These are phyloP conservation scores for Centroberyx gerrardi DNA, from an alignment of 2,797 vertebrate species.

Conservation along the genomic window DNA sequence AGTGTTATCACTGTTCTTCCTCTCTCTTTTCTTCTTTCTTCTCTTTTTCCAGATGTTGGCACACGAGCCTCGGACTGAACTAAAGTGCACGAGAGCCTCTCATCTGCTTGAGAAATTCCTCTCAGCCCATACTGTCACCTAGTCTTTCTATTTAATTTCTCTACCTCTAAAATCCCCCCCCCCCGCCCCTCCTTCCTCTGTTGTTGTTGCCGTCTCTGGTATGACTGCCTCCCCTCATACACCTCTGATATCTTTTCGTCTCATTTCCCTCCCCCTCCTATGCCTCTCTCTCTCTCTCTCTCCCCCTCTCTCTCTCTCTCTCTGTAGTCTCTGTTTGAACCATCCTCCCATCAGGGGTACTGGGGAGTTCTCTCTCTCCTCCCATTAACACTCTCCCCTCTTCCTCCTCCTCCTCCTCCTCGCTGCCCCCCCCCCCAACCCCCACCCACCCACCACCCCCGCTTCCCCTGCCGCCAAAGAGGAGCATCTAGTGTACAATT, in stretches of 20 bases:
- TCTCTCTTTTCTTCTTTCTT: constrained; percentile 47
- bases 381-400: constrained; percentile 56
- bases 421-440: constrained; percentile 62
- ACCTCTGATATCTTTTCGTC: constrained; percentile 22
- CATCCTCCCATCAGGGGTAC: constrained; percentile 69
- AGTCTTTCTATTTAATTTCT: constrained; percentile 52
- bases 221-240: constrained; percentile 27
- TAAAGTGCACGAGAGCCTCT: constrained; percentile 27
- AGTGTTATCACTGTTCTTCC: constrained; percentile 61
- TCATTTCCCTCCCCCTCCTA: constrained; percentile 15
- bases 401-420: constrained; percentile 32
- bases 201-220: not conserved
- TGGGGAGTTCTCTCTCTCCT: constrained; percentile 64
- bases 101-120: constrained; percentile 45
- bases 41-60: constrained; percentile 70
- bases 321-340: constrained; percentile 63
- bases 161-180: not conserved
- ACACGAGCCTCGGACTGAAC: constrained; percentile 48
- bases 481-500: constrained; percentile 90
- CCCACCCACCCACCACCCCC: constrained; percentile 73
- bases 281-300: constrained; percentile 39
- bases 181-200: not conserved
- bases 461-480: constrained; percentile 75
- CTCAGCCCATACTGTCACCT: constrained; percentile 46
- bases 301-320: constrained; percentile 34